These are phyloP conservation scores for Fistularia commersonii DNA, from an alignment of 2,797 vertebrate species.

Conservation along the genomic window DNA sequence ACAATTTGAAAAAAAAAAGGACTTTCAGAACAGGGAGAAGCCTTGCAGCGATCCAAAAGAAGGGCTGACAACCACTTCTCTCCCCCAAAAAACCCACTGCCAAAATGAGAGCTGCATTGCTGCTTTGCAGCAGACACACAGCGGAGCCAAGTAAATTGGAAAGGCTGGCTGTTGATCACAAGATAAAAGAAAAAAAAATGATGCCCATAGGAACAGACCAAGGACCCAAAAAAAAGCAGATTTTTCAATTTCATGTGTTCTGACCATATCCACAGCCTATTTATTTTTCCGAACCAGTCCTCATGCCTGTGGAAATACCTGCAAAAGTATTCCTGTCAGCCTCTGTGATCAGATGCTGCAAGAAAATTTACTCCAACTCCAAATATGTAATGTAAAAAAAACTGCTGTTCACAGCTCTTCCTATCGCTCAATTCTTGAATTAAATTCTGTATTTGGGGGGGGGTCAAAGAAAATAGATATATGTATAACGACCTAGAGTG, in stretches of 20 bases:
- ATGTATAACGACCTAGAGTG: too few species aligned
- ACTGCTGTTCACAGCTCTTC: too few species aligned
- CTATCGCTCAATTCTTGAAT: too few species aligned
- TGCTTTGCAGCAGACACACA: conserved; percentile 12
- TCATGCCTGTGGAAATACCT: conserved; percentile 28
- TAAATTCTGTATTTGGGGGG: too few species aligned
- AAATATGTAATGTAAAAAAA: too few species aligned
- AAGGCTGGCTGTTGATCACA: conserved; percentile 15
- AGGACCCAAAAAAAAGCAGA: conserved; percentile 14
- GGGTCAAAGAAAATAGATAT: too few species aligned
- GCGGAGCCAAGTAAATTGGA: conserved; percentile 27
- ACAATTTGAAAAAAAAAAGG: conserved; percentile 26
- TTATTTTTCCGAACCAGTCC: conserved; percentile 54
- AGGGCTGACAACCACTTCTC: conserved; percentile 23
- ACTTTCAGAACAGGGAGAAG: conserved; percentile 45
- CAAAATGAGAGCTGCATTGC: conserved; percentile 18
- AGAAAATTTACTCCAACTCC: too few species aligned
- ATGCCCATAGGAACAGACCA: conserved; percentile 3
- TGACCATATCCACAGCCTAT: conserved; percentile 28
- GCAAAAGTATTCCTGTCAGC: conserved; percentile 35
- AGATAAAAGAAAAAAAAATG: conserved; percentile 39
- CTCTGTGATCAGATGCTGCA: conserved; percentile 21
- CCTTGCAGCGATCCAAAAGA: conserved; percentile 13
- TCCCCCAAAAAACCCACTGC: conserved; percentile 28
- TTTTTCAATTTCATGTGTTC: conserved; percentile 38